A percentile compares a stretch with the other conserved stretches of the same genome.
phyloP scores from a whole-genome alignment of 2,797 vertebrate species.

The Sciurus vulgaris region DNA sequence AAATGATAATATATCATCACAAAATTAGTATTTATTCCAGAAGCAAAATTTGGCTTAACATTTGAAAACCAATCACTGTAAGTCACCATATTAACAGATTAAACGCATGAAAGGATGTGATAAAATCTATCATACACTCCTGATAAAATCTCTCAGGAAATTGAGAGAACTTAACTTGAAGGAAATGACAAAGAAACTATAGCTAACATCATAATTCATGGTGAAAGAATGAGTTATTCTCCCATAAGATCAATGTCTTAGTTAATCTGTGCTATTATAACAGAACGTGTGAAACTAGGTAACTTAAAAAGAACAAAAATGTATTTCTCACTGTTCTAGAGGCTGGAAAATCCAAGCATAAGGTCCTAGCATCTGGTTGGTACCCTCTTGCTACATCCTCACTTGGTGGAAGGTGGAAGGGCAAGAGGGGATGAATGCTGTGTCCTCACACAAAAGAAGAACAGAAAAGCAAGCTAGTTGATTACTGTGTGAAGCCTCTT shows the following conservation, averaged over 20 bases:
- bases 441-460: neutral
- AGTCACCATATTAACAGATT: neutral
- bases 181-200: neutral
- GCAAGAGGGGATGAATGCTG: neutral
- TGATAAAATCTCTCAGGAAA: neutral
- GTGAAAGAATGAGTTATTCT: neutral
- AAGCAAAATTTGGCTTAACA: no score
- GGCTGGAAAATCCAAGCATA: neutral
- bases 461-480: neutral
- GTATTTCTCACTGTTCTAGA: neutral
- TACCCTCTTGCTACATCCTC: neutral
- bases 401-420: neutral
- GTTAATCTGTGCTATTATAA: neutral
- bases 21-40: no score
- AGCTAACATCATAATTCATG: neutral
- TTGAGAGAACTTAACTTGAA: neutral
- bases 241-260: neutral
- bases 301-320: neutral
- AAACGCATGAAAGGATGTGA: neutral
- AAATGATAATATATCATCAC: no score
- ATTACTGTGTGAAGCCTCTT: neutral
- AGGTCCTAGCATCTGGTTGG: neutral
- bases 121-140: neutral
- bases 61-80: no score
- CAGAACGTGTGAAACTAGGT: neutral